Evolutionary conservation across 2,113 vertebrate species (phyloP), one percentile per base, ranked within the genome.

Genomic region (Mus spicilegus): DNA sequence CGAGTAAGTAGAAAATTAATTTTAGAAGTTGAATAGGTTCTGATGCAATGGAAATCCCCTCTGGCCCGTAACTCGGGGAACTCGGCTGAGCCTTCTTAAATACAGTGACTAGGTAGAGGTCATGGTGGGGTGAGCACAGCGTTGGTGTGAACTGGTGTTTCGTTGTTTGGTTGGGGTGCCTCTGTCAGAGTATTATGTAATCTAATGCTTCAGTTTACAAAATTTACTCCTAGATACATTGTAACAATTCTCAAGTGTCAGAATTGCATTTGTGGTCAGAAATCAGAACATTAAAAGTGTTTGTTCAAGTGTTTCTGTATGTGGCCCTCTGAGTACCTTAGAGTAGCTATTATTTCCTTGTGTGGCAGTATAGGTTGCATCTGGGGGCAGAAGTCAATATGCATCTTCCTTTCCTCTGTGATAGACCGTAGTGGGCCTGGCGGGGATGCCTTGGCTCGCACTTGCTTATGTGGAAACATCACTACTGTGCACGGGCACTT

Each of bases 21-120:
- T 96, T 97, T 87, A 87, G 75, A 92, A 90, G 49, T 95, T 77
- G 75, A 91, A 51, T 95, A 20, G 73, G 22, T 96, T 90, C 26
- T 92, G 12, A 13, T 96, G 39, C 84, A 76, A 54, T 82, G 75
- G 70, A 39, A 73, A 96, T 98, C 51, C 17, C 10, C 89, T 96
- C 70, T 86, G 58, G 26, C 24, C 92, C 90, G 24, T 42, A 42
- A 42, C n/a, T 42, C 33, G 61, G 61, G 81, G 75, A 67, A 67
- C 82, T 67, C 56, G 63, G 13, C 20, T 33, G 28, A 67, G 49
- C 30, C 30, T 61, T 49, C 80, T 22, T 65, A 87, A 49, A 70
- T 69, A 70, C 30, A 33, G 28, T 49, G 61, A 67, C 33, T 69
- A 86, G 39, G 61, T 67, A 49, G 17, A 28, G 16, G 20, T 22